Percentiles rank a stretch among this genome's conserved stretches.
phyloP scores from a whole-genome alignment of 2,797 vertebrate genomes.

The Capromys pilorides region DNA sequence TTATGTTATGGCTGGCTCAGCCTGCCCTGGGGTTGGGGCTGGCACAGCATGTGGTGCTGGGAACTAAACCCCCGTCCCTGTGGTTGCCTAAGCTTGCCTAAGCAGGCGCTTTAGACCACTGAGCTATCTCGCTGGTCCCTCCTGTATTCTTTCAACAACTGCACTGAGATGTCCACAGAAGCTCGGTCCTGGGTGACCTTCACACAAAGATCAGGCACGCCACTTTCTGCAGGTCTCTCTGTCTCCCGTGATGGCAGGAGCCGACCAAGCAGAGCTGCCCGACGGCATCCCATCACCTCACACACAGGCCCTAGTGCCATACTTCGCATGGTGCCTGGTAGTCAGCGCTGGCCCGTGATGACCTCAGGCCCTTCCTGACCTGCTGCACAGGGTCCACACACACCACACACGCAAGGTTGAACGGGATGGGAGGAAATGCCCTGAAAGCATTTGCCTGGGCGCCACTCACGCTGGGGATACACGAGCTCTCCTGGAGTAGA shows the following conservation, averaged over 20 bases:
- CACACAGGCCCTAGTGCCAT: accelerated
- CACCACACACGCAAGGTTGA: not conserved
- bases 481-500: not conserved
- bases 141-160: no score
- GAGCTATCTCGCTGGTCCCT: no score
- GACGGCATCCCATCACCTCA: accelerated
- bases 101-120: no score
- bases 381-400: not conserved
- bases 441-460: not conserved
- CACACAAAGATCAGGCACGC: not conserved
- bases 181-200: not conserved
- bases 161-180: not conserved
- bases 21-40: no score
- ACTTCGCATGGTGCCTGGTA: not conserved
- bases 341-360: not conserved
- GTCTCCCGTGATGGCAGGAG: accelerated
- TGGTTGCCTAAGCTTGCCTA: no score
- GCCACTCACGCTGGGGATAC: not conserved
- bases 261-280: not conserved
- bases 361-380: not conserved
- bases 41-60: no score
- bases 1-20: no score
- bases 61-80: no score
- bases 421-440: not conserved
- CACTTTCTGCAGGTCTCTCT: accelerated